phyloP scores from a whole-genome alignment of 2,888 invertebrate species.

The Drosophila anomelani region DNA sequence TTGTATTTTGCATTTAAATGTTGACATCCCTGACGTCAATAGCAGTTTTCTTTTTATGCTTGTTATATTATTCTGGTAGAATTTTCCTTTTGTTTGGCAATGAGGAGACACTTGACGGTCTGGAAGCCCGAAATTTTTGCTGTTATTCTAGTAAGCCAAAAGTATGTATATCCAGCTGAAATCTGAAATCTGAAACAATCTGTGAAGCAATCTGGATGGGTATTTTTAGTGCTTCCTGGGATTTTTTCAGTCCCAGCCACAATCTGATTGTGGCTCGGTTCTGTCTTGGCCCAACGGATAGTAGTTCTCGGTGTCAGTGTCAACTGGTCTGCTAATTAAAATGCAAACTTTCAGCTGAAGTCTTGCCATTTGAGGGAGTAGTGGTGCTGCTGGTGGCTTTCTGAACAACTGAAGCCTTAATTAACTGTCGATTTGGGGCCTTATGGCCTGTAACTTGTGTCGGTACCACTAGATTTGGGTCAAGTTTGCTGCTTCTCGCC shows the following conservation, averaged over 20 bases:
- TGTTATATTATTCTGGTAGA: slow-evolving; percentile 18
- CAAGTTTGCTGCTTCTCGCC: slow-evolving; percentile 39
- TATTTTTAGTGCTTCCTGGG: slow-evolving; percentile 6
- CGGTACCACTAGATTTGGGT: slow-evolving; percentile 1
- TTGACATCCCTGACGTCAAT: slow-evolving; percentile 57
- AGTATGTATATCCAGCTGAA: slow-evolving; percentile 21
- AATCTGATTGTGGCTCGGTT: slow-evolving; percentile 24
- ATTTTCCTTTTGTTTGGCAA: slow-evolving; percentile 18
- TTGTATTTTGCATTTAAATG: slow-evolving; percentile 57
- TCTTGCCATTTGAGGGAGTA: slow-evolving; percentile 21
- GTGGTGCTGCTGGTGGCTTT: slow-evolving; percentile 6
- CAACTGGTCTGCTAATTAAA: slow-evolving; percentile 35
- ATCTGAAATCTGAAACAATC: slow-evolving; percentile 22
- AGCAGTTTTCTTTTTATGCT: slow-evolving; percentile 27
- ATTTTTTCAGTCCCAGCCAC: slow-evolving; percentile 11
- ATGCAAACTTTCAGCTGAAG: slow-evolving; percentile 28
- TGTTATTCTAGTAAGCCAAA: slow-evolving; percentile 16
- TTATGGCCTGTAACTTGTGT: slow-evolving; percentile 31
- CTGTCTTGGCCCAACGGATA: background rate
- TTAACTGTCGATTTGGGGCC: slow-evolving; percentile 50
- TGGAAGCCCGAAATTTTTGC: slow-evolving; percentile 13
- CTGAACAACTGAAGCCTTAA: slow-evolving; percentile 47
- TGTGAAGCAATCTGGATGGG: slow-evolving; percentile 1
- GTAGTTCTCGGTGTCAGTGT: slow-evolving; percentile 16
- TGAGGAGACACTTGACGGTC: slow-evolving; percentile 11